phyloP scores from a whole-genome alignment of 2,888 invertebrate genomes.

The Glyphotaelius pellucidus region DNA sequence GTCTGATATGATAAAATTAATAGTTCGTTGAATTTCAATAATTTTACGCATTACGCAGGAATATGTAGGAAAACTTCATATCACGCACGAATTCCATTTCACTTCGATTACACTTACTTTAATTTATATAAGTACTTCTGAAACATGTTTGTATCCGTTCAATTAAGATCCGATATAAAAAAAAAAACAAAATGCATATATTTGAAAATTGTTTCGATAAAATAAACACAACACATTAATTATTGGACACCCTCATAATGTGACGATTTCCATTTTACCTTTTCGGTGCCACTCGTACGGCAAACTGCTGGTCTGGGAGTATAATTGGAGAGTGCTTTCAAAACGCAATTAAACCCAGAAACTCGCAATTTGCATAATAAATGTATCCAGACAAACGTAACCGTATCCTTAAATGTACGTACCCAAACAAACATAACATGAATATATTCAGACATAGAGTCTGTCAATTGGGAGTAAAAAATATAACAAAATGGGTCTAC shows the following conservation, averaged over 20 bases:
- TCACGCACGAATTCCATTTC: no score
- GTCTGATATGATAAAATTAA: no score
- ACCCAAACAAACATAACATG: background rate
- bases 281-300: background rate
- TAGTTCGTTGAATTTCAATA: no score
- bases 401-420: background rate
- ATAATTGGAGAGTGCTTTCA: background rate
- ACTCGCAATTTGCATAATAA: background rate
- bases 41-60: no score
- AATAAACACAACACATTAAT: background rate
- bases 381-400: background rate
- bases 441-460: background rate
- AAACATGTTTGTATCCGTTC: no score
- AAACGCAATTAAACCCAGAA: conserved; percentile 2
- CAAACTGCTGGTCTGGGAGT: background rate
- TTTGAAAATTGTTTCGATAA: background rate
- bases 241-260: background rate
- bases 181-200: no score
- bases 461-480: no score
- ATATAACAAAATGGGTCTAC: no score
- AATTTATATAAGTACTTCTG: no score
- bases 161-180: no score
- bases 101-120: no score
- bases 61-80: no score
- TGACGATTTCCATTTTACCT: background rate